A percentile compares a stretch with the other conserved stretches of the same genome.
Conservation (phyloP, 92 coral and sea anemone species). For the Epizoanthus ramosus region DNA sequence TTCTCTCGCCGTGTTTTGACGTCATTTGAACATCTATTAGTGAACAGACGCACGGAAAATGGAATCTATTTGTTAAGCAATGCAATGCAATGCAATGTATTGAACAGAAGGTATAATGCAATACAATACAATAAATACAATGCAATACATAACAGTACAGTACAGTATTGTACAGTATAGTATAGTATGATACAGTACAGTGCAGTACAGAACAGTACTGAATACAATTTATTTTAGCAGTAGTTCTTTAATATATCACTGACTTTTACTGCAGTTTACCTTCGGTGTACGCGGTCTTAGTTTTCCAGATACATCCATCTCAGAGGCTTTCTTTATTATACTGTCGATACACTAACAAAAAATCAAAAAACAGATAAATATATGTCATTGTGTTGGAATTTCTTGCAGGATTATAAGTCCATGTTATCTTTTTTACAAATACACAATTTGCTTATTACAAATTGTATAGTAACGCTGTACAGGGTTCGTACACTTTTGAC, state of each 20-base stretch:
- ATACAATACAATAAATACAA: neutral
- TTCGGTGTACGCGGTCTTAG: slow-evolving; percentile 54
- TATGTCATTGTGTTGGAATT: too few species aligned
- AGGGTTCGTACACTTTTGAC: too few species aligned
- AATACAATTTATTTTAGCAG: neutral
- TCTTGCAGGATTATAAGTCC: too few species aligned
- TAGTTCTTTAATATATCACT: neutral
- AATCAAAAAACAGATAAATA: neutral
- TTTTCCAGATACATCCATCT: slow-evolving; percentile 91
- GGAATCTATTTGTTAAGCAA: too few species aligned
- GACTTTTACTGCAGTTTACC: slow-evolving; percentile 17
- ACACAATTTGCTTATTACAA: too few species aligned
- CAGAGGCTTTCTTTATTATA: slow-evolving; percentile 78
- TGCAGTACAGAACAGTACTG: neutral
- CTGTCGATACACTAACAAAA: slow-evolving; percentile 52
- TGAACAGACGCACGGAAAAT: too few species aligned
- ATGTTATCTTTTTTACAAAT: too few species aligned
- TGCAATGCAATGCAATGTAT: neutral
- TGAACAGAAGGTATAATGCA: too few species aligned
- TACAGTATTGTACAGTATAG: neutral
- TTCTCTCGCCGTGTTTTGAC: too few species aligned
- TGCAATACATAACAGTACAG: neutral
- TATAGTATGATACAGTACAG: neutral
- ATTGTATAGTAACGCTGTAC: too few species aligned
- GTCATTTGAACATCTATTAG: too few species aligned